A percentile compares a stretch with the other conserved stretches of the same genome.
Evolutionary conservation across 2,888 invertebrate genomes (phyloP).

Genomic region (Hylaea fasciaria): DNA sequence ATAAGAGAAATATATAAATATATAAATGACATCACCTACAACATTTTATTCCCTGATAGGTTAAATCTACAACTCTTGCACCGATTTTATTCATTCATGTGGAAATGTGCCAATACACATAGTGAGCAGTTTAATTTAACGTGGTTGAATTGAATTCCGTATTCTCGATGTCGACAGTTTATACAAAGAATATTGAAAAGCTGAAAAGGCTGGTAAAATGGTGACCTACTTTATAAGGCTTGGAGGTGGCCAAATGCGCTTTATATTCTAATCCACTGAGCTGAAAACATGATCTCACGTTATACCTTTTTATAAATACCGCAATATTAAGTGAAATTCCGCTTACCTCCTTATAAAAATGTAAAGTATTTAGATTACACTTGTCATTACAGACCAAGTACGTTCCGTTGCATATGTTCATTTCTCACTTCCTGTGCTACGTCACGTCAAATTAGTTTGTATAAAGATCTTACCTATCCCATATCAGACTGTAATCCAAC

Average conservation of each 20-base stretch:
- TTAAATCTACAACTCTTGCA: too few relatives aligned
- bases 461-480: conserved; percentile 26
- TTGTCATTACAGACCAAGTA: background rate
- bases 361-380: conserved; percentile 2
- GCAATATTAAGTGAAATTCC: conserved; percentile 28
- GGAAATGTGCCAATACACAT: background rate
- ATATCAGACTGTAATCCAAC: conserved; percentile 29
- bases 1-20: too few relatives aligned
- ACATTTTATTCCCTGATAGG: too few relatives aligned
- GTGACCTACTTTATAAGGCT: conserved; percentile 51
- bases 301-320: conserved; percentile 33
- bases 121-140: too few relatives aligned
- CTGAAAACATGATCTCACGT: conserved; percentile 57
- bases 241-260: conserved; percentile 50
- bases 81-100: background rate
- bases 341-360: conserved; percentile 14
- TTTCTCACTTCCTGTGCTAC: background rate
- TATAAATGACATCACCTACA: too few relatives aligned
- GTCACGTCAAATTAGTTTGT: conserved; percentile 6
- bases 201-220: conserved; percentile 40
- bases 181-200: conserved; percentile 40
- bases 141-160: background rate
- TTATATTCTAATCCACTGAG: conserved; percentile 60
- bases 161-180: conserved; percentile 13
- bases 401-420: background rate